Evolutionary conservation across 2,113 vertebrate species (phyloP).

Genomic region (Callipepla squamata): DNA sequence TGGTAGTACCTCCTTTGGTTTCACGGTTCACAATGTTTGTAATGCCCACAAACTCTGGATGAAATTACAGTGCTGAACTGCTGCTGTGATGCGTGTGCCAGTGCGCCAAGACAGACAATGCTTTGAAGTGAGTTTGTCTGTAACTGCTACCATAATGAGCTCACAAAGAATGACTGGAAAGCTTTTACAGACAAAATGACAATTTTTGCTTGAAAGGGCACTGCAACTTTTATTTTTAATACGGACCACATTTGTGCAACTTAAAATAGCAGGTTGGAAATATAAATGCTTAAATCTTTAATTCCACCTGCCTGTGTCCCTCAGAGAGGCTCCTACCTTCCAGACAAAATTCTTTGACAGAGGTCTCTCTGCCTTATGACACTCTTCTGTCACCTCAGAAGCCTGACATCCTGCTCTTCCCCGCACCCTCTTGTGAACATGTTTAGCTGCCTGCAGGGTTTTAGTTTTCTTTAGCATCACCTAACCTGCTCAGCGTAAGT

Average conservation of each 20-base stretch:
- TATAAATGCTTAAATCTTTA: neutral
- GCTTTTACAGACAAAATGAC: neutral
- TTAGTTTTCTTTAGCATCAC: neutral
- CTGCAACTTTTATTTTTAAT: neutral
- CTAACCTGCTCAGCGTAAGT: neutral
- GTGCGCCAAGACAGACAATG: neutral
- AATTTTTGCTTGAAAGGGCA: neutral
- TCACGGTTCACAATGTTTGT: neutral
- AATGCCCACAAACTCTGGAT: neutral
- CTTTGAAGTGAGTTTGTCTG: neutral
- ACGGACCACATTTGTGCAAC: neutral
- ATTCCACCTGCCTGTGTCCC: neutral
- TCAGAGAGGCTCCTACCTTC: neutral
- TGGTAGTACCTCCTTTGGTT: neutral
- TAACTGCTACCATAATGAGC: neutral
- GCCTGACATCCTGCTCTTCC: neutral
- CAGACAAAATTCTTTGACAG: neutral
- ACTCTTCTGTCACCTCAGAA: neutral
- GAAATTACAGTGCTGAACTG: neutral
- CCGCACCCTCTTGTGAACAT: neutral
- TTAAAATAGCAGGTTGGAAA: neutral
- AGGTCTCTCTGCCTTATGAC: neutral
- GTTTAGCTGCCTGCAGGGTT: neutral
- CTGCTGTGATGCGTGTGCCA: neutral
- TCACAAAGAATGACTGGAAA: neutral